Evolutionary conservation across 1,140 invertebrate species (phyloP).

Genomic region (Apis mellifera): Amel_HAv3.1 CM009941.2:2378001-2378500

Average conservation of each 20-base stretch:
- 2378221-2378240: slow-evolving; percentile 83
- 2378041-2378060: not conserved
- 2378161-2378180: slow-evolving; percentile 82
- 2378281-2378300: slow-evolving; percentile 69
- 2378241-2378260: slow-evolving; percentile 82
- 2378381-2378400: not conserved
- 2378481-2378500: not conserved
- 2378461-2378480: not conserved
- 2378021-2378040: slow-evolving; percentile 13
- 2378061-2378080: not conserved
- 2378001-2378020: not conserved
- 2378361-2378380: not conserved
- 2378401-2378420: not conserved
- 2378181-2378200: slow-evolving; percentile 83
- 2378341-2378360: not conserved
- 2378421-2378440: not conserved
- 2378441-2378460: not conserved
- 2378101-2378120: slow-evolving; percentile 16
- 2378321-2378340: not conserved
- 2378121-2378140: slow-evolving; percentile 51
- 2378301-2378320: slow-evolving; percentile 65
- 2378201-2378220: slow-evolving; percentile 83
- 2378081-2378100: not conserved
- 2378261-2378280: slow-evolving; percentile 72
- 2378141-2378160: slow-evolving; percentile 65